Conservation (phyloP, 2,888 invertebrate species). For the Dendrolimus pini region DNA sequence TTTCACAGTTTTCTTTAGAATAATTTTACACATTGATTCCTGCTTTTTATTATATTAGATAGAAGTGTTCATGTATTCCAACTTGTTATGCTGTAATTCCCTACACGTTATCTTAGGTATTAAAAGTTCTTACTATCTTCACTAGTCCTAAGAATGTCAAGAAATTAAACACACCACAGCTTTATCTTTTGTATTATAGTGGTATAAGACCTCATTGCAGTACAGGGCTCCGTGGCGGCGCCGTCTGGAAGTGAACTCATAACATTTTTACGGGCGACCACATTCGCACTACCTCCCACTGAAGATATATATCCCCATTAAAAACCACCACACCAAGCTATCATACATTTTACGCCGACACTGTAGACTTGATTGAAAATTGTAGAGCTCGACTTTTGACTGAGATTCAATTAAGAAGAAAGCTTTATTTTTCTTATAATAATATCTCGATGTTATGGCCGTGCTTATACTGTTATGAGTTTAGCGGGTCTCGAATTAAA, state of each 20-base stretch:
- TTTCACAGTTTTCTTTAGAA: no score
- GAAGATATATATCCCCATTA: constrained; percentile 1
- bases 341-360: not conserved
- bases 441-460: not conserved
- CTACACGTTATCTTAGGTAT: no score
- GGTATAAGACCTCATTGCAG: constrained; percentile 11
- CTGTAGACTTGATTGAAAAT: constrained; percentile 10
- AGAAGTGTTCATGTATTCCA: no score
- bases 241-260: constrained; percentile 64
- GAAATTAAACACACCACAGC: not conserved
- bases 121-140: no score
- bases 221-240: constrained; percentile 20
- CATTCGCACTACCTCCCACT: not conserved
- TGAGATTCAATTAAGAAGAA: constrained; percentile 1
- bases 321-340: not conserved
- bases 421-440: constrained; percentile 5
- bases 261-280: constrained; percentile 61
- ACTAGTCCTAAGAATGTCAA: no score
- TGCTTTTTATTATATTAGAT: no score
- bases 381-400: constrained; percentile 7
- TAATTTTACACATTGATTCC: no score
- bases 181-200: not conserved
- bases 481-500: no score
- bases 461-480: no score
- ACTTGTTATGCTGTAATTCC: no score